Base-by-base conservation (phyloP, 2,888 invertebrate genomes). In the Electrophaes corylata region DNA sequence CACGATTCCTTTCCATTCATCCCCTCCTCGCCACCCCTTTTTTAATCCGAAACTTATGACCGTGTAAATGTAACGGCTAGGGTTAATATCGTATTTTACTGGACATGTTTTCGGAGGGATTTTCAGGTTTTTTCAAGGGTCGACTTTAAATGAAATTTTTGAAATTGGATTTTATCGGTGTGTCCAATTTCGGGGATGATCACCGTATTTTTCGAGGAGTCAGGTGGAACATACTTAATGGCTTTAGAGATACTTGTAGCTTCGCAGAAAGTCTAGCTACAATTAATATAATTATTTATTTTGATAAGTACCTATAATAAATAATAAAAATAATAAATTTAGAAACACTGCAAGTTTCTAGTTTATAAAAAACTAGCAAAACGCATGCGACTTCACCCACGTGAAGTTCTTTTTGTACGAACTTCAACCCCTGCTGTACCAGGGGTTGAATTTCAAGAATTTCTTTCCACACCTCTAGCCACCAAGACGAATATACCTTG, bases 21-120 rank as follows among this genome's bases (percentile, higher is more conserved):
- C 69, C 67, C 40, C 51, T 52, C 49, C 61, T 29, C 45, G 64
- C 67, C 23, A 44, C 74, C 76, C 81, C 81, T 80, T 84, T 86
- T 86, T 86, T 86, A 86, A 86, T 86, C 86, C 84, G 76, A 78
- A 86, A 84, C 86, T 85, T 86, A 86, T 84, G 86, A 86, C 78
- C 84, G 83, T 85, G 85, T 86, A 84, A 84, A 84, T 76, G 81
- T 80, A 73, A 58, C 64, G 58, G 60, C 76, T 75, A 79, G 85
- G 85, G 83, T 84, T 84, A 85, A 85, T 85, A 82, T 81, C 82
- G 77, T 84, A 79, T 82, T 84, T 86, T 82, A 85, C 85, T 82
- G 76, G 77, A 76, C 75, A 73, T 74, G 78, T 76, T 78, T 72
- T 64, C 56, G 70, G 64, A 67, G 62, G 71, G 69, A 64, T 66